phyloP scores from a whole-genome alignment of 2,797 vertebrate genomes.

The Lemur catta region DNA sequence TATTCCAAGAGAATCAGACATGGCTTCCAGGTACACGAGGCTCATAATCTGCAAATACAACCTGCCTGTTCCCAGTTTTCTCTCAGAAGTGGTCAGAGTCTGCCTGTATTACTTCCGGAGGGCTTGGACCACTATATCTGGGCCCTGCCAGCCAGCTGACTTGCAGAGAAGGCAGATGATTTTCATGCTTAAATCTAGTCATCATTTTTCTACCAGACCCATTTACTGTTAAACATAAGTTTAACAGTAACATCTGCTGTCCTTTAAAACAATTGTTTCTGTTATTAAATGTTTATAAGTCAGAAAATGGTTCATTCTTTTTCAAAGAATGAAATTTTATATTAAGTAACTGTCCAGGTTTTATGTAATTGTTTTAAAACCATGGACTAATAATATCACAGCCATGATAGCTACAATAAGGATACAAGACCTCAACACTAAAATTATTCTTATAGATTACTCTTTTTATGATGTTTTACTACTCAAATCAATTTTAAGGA shows the following conservation, averaged over 20 bases:
- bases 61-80: background rate
- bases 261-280: background rate
- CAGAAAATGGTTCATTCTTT: constrained; percentile 3
- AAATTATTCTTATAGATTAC: background rate
- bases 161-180: constrained; percentile 14
- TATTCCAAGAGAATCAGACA: background rate
- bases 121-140: background rate
- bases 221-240: constrained; percentile 13
- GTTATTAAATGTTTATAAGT: constrained; percentile 11
- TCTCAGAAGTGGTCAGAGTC: background rate
- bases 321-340: constrained; percentile 29
- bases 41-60: background rate
- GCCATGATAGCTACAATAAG: background rate
- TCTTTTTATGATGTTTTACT: background rate
- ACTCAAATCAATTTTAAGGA: background rate
- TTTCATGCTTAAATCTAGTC: constrained; percentile 6
- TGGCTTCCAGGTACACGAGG: background rate
- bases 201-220: background rate
- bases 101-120: background rate
- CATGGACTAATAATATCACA: background rate
- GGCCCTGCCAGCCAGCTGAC: background rate
- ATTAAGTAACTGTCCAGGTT: background rate
- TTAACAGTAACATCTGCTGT: background rate
- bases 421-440: background rate
- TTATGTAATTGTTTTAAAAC: background rate